A percentile compares a stretch with the other conserved stretches of the same genome.
These are phyloP conservation scores for Erannis defoliaria DNA, from an alignment of 2,888 invertebrate species.

Conservation along the genomic window DNA sequence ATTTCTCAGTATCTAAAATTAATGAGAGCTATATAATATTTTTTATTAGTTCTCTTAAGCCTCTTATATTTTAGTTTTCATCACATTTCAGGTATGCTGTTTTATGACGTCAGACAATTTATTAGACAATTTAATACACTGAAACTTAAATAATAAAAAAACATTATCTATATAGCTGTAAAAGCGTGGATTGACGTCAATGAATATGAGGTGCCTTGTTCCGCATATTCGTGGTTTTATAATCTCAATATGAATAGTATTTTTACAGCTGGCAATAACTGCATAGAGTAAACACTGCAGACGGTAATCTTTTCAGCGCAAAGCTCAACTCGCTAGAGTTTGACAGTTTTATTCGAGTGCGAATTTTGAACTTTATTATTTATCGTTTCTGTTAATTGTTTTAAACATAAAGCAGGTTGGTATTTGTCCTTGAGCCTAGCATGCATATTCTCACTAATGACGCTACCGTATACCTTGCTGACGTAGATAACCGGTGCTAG, in stretches of 20 bases:
- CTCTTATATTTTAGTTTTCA: conserved; percentile 13
- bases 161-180: conserved; percentile 51
- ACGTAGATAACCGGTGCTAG: conserved; percentile 43
- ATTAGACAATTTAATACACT: conserved; percentile 33
- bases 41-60: conserved; percentile 11
- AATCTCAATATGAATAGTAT: conserved; percentile 54
- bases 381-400: conserved; percentile 27
- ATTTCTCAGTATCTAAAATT: not conserved
- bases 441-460: conserved; percentile 27
- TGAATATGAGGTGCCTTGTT: conserved; percentile 61
- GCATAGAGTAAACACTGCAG: conserved; percentile 51
- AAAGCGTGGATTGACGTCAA: conserved; percentile 61
- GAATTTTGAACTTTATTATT: conserved; percentile 30
- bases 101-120: conserved; percentile 28
- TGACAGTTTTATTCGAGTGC: conserved; percentile 46
- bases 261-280: conserved; percentile 60
- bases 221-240: conserved; percentile 55
- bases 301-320: conserved; percentile 40
- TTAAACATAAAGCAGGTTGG: conserved; percentile 24
- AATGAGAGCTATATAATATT: not conserved
- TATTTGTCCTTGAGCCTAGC: conserved; percentile 24
- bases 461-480: conserved; percentile 38
- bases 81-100: conserved; percentile 18
- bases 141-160: conserved; percentile 33
- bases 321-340: conserved; percentile 36